phyloP scores from a whole-genome alignment of 37 sponge, comb jelly and placozoan genomes.

The Theonella swinhoei region DNA sequence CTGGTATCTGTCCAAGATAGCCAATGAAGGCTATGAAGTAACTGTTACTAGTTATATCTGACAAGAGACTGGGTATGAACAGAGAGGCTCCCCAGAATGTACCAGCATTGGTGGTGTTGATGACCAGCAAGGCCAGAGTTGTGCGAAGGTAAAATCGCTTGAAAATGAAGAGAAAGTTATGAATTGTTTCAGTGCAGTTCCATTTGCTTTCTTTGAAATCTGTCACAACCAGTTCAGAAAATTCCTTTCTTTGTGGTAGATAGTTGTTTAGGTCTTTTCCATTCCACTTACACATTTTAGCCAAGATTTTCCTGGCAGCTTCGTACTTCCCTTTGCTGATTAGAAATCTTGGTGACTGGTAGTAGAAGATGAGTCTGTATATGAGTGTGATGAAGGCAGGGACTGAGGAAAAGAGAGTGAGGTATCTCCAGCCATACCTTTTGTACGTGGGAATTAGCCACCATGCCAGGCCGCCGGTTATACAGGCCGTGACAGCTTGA shows the following conservation, averaged over 20 bases:
- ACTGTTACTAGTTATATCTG: constrained; percentile 6
- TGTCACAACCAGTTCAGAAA: background rate
- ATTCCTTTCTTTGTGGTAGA: background rate
- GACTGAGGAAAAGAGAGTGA: constrained; percentile 5
- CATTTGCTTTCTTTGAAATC: background rate
- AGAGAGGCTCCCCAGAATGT: constrained; percentile 28
- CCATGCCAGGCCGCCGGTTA: constrained; percentile 43
- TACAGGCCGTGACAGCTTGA: constrained; percentile 5
- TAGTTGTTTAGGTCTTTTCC: constrained; percentile 9
- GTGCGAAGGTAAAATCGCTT: constrained; percentile 21
- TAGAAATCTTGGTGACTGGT: constrained; percentile 47
- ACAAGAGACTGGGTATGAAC: constrained; percentile 44
- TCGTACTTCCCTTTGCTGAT: background rate
- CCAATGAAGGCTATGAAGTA: constrained; percentile 52
- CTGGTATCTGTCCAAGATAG: constrained; percentile 57
- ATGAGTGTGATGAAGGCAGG: constrained; percentile 11
- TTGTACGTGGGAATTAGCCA: constrained; percentile 48
- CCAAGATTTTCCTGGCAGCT: constrained; percentile 10
- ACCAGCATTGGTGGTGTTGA: background rate
- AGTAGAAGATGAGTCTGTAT: constrained; percentile 24
- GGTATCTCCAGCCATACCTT: constrained; percentile 47
- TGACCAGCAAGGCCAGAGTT: constrained; percentile 32
- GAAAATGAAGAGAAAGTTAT: constrained; percentile 26
- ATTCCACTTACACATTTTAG: constrained; percentile 8
- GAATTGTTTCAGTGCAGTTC: background rate